Conservation (phyloP, 2,888 invertebrate genomes). For the Sclerodermus sp. region DNA sequence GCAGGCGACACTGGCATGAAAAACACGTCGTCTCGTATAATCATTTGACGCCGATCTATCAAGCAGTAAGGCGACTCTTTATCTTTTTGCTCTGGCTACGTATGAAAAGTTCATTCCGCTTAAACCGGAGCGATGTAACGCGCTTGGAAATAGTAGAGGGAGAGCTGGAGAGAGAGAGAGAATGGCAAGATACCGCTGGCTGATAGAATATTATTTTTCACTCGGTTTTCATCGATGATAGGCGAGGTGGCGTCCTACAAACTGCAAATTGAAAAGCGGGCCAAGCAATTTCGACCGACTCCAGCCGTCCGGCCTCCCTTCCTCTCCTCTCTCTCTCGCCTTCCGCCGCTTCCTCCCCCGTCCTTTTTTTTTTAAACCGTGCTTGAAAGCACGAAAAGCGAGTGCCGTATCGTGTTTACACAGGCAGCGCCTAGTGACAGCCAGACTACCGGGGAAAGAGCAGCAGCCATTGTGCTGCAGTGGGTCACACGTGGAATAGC, state of each 20-base stretch:
- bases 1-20: too few species aligned
- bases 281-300: constrained; percentile 32
- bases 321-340: background rate
- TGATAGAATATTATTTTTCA: constrained; percentile 32
- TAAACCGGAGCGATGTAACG: constrained; percentile 12
- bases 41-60: too few species aligned
- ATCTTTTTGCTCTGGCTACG: too few species aligned
- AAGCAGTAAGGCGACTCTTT: too few species aligned
- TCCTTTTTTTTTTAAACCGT: constrained; percentile 22
- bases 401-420: constrained; percentile 44
- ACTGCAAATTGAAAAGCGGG: constrained; percentile 39
- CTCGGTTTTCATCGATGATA: constrained; percentile 10
- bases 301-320: background rate
- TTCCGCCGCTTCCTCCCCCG: constrained; percentile 9
- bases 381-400: constrained; percentile 39
- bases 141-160: constrained; percentile 8
- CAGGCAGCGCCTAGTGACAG: constrained; percentile 37
- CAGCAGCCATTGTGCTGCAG: constrained; percentile 32
- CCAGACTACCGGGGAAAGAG: constrained; percentile 28
- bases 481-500: constrained; percentile 36
- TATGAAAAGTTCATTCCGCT: constrained; percentile 1
- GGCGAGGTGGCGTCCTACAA: constrained; percentile 18
- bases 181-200: too few species aligned
- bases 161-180: constrained; percentile 1
- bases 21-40: too few species aligned